Base-by-base conservation (phyloP, 2,888 invertebrate species). In the Epinotia ramella region DNA sequence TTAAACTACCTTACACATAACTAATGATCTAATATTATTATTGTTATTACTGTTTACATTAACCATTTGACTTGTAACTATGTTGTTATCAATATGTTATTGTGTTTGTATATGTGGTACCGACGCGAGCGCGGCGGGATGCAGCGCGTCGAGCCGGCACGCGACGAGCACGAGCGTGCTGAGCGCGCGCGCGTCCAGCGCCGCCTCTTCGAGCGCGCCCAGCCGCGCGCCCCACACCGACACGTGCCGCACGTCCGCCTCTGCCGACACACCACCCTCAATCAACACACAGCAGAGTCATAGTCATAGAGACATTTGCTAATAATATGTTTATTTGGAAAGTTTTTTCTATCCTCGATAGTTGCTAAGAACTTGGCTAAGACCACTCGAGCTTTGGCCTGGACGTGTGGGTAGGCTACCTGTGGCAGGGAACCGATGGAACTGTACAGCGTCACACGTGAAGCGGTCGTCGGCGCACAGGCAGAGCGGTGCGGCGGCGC, bases 111-210 rank as follows among this genome's bases (percentile, higher is more conserved):
- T 57, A 11, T 12, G 33, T 3, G 67, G 65, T 76, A 83, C 87
- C 95, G 92, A 97, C 97, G 96, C 95, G 86, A 97, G 96, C 79
- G 97, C 96, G 85, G 95, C 95, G 76, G 96, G 96, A 46, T 96
- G 96, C 82, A 97, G 95, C 87, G 95, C 95, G 87, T 96, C 96
- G 83, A 97, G 95, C 82, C 95, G 95, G 90, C 97, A 97, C 94
- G 96, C 97, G 93, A 96, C 96, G 82, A 97, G 93, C 83, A 97
- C 96, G 69, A 97, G 95, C 73, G 97, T 97, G 87, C 97, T 97
- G 81, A 97, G 95, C 79, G 95, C 95, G 79, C 96, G 95, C 78
- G 95, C 96, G 82, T 96, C 96, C 85, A 97, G 95, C 81, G 96
- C 97, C 86, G 97, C 96, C 84, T 96, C 96, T 82, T 96, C 96